Base-by-base conservation (phyloP, 2,888 invertebrate species). In the Lepas anatifera region DNA sequence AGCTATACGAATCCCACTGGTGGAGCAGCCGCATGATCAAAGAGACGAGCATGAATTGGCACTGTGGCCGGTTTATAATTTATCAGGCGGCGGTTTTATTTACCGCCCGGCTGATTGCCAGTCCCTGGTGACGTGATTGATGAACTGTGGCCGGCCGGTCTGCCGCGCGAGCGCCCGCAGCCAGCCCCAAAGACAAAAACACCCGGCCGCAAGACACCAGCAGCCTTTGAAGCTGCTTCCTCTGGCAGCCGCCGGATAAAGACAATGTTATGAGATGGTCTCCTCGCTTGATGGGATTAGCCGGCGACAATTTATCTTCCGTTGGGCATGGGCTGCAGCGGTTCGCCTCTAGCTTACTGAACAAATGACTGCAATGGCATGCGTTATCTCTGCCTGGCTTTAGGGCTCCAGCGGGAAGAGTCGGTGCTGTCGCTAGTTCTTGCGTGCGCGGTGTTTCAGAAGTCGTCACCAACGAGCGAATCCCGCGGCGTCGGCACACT, bases 1-100 rank as follows among this genome's bases (percentile, higher is more conserved):
- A n/a, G n/a, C n/a, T n/a, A n/a, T n/a, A n/a, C n/a, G n/a, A n/a
- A n/a, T n/a, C n/a, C n/a, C n/a, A n/a, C n/a, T n/a, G n/a, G n/a
- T n/a, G n/a, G n/a, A n/a, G n/a, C n/a, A n/a, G n/a, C n/a, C n/a
- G 35, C 58, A 35, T 58, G 58, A 58, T 58, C 58, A 58, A 58
- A 58, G 58, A 58, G 58, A 58, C 32, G 58, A 58, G 58, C 58
- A 58, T 58, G 58, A 58, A 58, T 58, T 58, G 58, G 58, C 58
- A 58, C 35, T 58, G 58, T 58, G 32, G 58, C 58, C 22, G 58
- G 32, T 58, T 58, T 32, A 58, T 58, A 58, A 58, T 58, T 58
- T 58, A 58, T 58, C 58, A 58, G 32, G 58, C n/a, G n/a, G 22
- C 22, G 58, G 58, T 58, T 58, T 35, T 58, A 58, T 58, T 58